Base-by-base conservation (phyloP, 2,113 vertebrate genomes). In the Pao palembangensis region DNA sequence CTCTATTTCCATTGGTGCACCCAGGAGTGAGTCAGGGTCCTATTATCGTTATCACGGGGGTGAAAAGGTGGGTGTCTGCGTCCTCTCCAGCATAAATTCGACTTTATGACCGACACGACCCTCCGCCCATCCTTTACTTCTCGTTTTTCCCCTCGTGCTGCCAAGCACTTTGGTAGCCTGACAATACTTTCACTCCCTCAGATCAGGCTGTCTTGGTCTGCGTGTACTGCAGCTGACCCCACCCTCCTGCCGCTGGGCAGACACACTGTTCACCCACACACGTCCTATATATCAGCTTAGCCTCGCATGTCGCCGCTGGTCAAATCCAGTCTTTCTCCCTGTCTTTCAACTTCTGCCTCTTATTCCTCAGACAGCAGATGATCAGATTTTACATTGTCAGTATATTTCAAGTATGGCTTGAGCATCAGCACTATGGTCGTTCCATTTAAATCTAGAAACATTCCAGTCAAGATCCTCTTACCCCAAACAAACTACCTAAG, bases 51-150 rank as follows among this genome's bases (percentile, higher is more conserved):
- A 80, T 85, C 78, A 21, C 58, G 7, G 49, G 43, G 71, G 85
- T 81, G 75, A 61, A 80, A 80, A 79, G 87, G 80, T 80, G n/a
- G 46, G 57, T 56, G 73, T 76, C 87, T 87, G 87, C 55, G 73
- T 86, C 85, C 82, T 83, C 76, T 88, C 87, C 42, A 1, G 60
- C 51, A 50, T 66, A 74, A 73, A 83, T 77, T 73, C 69, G 49
- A 49, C 78, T 58, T 8, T 4, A 54, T 66, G 80, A 85, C 80
- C 84, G 62, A 0, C 75, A 82, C 56, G 67, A 64, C 79, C 73
- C 41, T 43, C 59, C 23, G 8, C 10, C 60, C 62, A 10, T 20
- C 58, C 71, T 55, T 61, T n/a, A 64, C 54, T 52, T 71, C 61
- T 47, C 52, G 17, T 55, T 44, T 44, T 44, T 16, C 43, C 43